Evolutionary conservation across 1,140 invertebrate genomes (phyloP).

Genomic region (Drosophila neocordata): DNA sequence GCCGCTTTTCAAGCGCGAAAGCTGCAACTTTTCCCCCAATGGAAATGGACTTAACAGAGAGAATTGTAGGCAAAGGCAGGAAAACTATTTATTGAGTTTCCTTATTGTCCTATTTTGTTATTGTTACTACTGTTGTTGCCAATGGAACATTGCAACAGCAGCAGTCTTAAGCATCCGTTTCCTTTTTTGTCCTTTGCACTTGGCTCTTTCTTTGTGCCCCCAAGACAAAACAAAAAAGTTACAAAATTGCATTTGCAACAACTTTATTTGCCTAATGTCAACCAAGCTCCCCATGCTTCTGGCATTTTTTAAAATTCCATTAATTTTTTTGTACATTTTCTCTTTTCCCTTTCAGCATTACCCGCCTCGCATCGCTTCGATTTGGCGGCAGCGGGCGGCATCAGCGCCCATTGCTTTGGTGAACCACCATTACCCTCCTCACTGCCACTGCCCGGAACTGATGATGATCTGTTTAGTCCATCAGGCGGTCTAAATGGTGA

Average conservation of each 20-base stretch:
- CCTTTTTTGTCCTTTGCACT: constrained; percentile 37
- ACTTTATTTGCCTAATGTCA: constrained; percentile 74
- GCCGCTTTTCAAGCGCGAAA: constrained; percentile 29
- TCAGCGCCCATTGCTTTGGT: constrained; percentile 85
- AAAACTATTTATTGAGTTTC: constrained; percentile 72
- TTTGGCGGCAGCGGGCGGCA: constrained; percentile 83
- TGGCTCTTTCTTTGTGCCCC: constrained; percentile 43
- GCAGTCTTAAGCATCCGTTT: constrained; percentile 44
- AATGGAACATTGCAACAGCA: constrained; percentile 20
- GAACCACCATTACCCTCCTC: constrained; percentile 87
- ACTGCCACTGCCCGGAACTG: constrained; percentile 88
- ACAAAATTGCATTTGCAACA: constrained; percentile 69
- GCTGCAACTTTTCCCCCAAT: constrained; percentile 47
- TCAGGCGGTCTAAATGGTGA: constrained; percentile 84
- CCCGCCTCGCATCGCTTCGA: constrained; percentile 84
- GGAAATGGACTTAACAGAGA: constrained; percentile 60
- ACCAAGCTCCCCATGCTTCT: background rate
- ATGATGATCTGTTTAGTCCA: constrained; percentile 92
- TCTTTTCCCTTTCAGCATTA: constrained; percentile 76
- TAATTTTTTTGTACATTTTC: background rate
- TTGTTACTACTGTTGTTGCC: constrained; percentile 19
- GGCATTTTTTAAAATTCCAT: background rate
- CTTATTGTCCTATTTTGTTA: constrained; percentile 35
- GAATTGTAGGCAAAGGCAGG: constrained; percentile 38
- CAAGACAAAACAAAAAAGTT: constrained; percentile 71